Percentiles rank a stretch among this genome's conserved stretches.
phyloP scores from a whole-genome alignment of 1,140 invertebrate species.

The Oedothorax gibbosus region DNA sequence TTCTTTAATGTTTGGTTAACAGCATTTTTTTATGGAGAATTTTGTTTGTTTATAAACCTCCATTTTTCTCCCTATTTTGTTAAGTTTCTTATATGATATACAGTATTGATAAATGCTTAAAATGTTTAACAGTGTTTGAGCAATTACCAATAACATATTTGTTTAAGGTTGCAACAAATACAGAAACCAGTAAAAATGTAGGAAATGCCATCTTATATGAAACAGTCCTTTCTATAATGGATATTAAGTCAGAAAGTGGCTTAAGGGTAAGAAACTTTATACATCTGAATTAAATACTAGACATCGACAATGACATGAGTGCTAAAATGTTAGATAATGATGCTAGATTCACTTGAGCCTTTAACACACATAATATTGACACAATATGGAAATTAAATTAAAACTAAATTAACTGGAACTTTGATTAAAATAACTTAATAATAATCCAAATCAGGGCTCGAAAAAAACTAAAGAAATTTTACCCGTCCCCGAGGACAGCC shows the following conservation, averaged over 20 bases:
- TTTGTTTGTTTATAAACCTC: background rate
- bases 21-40: background rate
- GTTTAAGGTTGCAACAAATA: constrained; percentile 89
- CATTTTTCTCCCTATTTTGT: too few relatives aligned
- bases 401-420: too few relatives aligned
- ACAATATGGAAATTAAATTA: too few relatives aligned
- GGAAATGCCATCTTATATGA: constrained; percentile 98
- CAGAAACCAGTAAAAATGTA: constrained; percentile 98
- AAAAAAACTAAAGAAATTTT: too few relatives aligned
- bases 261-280: constrained; percentile 75
- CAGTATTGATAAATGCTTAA: background rate
- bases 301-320: too few relatives aligned
- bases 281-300: background rate
- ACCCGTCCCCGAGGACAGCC: too few relatives aligned
- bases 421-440: too few relatives aligned
- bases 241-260: constrained; percentile 95
- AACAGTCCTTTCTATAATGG: constrained; percentile 98
- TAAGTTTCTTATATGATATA: background rate
- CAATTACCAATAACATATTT: background rate
- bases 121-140: background rate
- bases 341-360: too few relatives aligned
- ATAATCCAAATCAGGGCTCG: too few relatives aligned
- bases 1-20: background rate
- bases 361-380: too few relatives aligned
- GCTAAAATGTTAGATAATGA: background rate